Base-by-base conservation (phyloP, 2,113 vertebrate genomes). In the Brachyhypopomus gauderio region DNA sequence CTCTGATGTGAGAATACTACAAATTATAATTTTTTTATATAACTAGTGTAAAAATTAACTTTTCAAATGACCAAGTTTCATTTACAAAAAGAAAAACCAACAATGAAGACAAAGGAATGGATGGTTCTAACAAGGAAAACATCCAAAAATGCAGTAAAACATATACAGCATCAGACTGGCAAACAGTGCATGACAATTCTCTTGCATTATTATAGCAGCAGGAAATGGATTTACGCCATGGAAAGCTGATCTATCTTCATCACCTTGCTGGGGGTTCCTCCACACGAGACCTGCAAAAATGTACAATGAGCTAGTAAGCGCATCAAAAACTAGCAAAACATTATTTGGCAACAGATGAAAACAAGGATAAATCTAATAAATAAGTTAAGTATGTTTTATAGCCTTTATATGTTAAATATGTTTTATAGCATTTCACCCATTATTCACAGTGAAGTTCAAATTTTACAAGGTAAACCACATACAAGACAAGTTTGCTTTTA, bases 231-330 rank as follows among this genome's bases (percentile, higher is more conserved):
- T 83, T 64, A 86, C 1, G 23, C 64, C 74, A 83, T 86, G 3
- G 83, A 78, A 1, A 36, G 14, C 8, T 84, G 80, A 2, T 86
- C 77, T 1, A 62, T 82, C 77, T 80, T 84, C 83, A 84, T 84
- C 85, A 84, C 69, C 70, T 86, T 86, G 45, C 76, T 75, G 3
- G 85, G 85, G 67, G 85, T 86, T 73, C 80, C 85, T 25, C 70
- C 41, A 70, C 63, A 81, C 0, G 79, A 77, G 34, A 77, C 73
- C 85, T 84, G 48, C 4, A 67, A 76, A 69, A n/a, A 56, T 14
- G 2, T 52, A 14, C 41, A 52, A 74, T 23, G 0, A 56, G 2
- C 19, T 0, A 22, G 63, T 4, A 55, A 71, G 3, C 34, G 16
- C 17, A 63, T n/a, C 7, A 27, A 45, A 70, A 38, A 30, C 5